Conservation (phyloP, 2,113 vertebrate genomes). For the Phasianus colchicus region DNA sequence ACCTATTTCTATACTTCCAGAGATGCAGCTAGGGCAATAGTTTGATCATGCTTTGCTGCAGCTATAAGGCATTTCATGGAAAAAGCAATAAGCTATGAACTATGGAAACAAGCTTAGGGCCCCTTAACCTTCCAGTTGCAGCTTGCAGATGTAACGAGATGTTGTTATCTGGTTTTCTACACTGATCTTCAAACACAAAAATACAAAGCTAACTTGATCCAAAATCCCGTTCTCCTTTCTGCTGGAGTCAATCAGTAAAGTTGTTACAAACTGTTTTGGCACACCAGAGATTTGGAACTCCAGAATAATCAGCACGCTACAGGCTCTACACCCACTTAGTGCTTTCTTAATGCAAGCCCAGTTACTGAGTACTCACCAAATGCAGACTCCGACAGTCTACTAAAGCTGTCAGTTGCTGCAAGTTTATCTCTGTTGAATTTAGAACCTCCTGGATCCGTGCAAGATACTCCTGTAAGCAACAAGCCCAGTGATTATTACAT, state of each 20-base stretch:
- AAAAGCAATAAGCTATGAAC: not conserved
- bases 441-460: conserved; percentile 89
- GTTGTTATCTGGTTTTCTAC: not conserved
- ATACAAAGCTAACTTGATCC: not conserved
- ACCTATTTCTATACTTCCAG: not conserved
- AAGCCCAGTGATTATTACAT: not conserved
- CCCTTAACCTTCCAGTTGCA: not conserved
- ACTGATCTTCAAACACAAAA: not conserved
- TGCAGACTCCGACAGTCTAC: conserved; percentile 98
- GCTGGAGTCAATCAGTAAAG: not conserved
- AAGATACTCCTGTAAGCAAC: conserved; percentile 83
- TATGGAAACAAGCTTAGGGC: not conserved
- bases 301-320: not conserved
- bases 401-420: conserved; percentile 96
- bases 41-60: not conserved
- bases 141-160: not conserved
- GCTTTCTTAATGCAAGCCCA: not conserved
- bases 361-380: conserved; percentile 84
- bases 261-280: not conserved
- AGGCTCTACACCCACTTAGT: not conserved
- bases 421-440: conserved; percentile 92
- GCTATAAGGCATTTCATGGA: not conserved
- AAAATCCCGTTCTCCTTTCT: not conserved
- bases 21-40: not conserved
- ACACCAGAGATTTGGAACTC: not conserved